These are phyloP conservation scores for Hyperopisus bebe DNA, from an alignment of 2,113 vertebrate genomes.

Conservation along the genomic window DNA sequence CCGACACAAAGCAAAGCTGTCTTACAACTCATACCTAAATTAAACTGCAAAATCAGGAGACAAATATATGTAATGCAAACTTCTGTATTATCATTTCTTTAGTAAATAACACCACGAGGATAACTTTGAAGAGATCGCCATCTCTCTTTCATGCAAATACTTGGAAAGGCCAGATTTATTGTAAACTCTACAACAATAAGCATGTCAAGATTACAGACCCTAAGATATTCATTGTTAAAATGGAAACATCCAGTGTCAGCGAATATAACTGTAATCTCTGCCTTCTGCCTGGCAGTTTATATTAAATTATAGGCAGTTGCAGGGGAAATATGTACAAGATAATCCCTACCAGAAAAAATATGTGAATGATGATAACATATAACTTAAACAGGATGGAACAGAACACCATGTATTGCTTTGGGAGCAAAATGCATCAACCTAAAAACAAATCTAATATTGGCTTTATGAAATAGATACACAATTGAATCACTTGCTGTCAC, in stretches of 20 bases:
- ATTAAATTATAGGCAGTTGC: conserved; percentile 19
- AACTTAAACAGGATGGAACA: not conserved
- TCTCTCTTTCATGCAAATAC: conserved; percentile 17
- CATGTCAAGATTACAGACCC: not conserved
- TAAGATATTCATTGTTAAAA: not conserved
- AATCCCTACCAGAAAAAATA: conserved; percentile 30
- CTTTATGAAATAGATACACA: not conserved
- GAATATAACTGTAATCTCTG: not conserved
- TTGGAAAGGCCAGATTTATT: not conserved
- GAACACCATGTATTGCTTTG: too few species aligned
- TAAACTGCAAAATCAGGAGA: not conserved
- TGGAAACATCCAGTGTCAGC: conserved; percentile 1
- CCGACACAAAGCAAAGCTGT: not conserved
- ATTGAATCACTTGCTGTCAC: not conserved
- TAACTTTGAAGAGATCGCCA: not conserved
- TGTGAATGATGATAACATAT: not conserved
- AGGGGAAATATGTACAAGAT: conserved; percentile 25
- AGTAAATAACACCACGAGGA: conserved; percentile 1
- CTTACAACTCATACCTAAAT: not conserved
- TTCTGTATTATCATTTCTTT: not conserved
- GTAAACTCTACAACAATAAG: not conserved
- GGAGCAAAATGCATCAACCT: not conserved
- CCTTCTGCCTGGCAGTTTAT: conserved; percentile 3
- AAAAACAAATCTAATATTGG: not conserved
- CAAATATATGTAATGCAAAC: not conserved